These are phyloP conservation scores for Entosphenus tridentatus DNA, from an alignment of 2,113 vertebrate genomes.

Conservation along the genomic window DNA sequence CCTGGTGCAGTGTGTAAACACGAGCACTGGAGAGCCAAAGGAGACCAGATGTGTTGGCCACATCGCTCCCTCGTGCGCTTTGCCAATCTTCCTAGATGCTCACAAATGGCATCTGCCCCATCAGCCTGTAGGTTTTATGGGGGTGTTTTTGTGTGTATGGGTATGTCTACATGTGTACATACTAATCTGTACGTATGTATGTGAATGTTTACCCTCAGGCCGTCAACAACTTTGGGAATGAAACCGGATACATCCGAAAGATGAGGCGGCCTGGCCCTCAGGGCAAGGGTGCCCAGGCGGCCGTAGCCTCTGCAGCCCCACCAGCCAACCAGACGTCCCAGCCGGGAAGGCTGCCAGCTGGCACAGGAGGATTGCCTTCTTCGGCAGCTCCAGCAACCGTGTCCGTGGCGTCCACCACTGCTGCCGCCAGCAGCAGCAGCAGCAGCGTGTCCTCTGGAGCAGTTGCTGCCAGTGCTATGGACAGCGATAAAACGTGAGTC, in stretches of 20 bases:
- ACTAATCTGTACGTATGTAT: neutral
- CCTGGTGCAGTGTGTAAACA: no score
- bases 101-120: no score
- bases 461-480: conserved; percentile 31
- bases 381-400: conserved; percentile 33
- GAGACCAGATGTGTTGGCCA: no score
- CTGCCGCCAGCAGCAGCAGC: conserved; percentile 37
- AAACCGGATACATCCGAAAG: conserved; percentile 35
- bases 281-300: no score
- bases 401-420: conserved; percentile 33
- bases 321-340: conserved; percentile 10
- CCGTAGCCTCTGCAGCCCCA: no score
- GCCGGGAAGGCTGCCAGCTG: conserved; percentile 23
- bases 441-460: conserved; percentile 9
- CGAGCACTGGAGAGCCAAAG: no score
- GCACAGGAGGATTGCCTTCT: conserved; percentile 14
- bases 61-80: no score
- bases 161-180: no score
- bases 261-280: conserved; percentile 16
- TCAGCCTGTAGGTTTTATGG: no score
- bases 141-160: no score
- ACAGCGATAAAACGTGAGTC: no score
- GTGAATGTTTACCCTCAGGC: conserved; percentile 26
- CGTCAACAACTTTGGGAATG: conserved; percentile 84
- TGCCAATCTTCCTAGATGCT: no score